Base-by-base conservation (phyloP, 2,888 invertebrate species). In the Hypena proboscidalis region DNA sequence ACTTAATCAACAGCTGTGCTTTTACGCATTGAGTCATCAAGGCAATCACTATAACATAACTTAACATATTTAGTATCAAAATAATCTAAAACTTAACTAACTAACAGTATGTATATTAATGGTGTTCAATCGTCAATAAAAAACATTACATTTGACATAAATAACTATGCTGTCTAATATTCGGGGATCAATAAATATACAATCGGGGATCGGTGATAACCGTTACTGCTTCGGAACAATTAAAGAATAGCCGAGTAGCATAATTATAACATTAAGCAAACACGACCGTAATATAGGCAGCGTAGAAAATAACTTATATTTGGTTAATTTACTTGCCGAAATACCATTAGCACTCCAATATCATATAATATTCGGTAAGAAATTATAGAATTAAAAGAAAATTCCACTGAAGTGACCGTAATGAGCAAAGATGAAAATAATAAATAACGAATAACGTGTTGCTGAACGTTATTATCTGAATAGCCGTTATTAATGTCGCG, bases 391-490 rank as follows among this genome's bases (percentile, higher is more conserved):
- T 22, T n/a, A 19, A 37, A 30, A 38, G 22, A 40, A 20, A 22
- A 39, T 58, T 44, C 32, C 42, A 9, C 10, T 13, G 10, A 43
- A 53, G 33, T 33, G 42, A 38, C 7, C 17, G n/a, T n/a, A 36
- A 34, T 36, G 41, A 36, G 7, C 21, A 8, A 32, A 46, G 31
- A 36, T 39, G n/a, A n/a, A n/a, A 46, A 41, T 42, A 36, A 47
- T 47, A 36, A 51, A 45, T 52, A 57, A 26, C 19, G 30, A 39
- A 21, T 8, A 36, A 21, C 48, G 39, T 21, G 49, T 35, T n/a
- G 5, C 6, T 31, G 43, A 43, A 43, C 37, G 46, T 53, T 62
- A 52, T 50, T 58, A 58, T 46, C 43, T 1, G 54, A 60, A 63
- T 62, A 54, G 36, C 59, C 29, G 63, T 30, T 54, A 58, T 54